Conservation (phyloP, 2,888 invertebrate genomes). For the Dolomedes plantarius region DNA sequence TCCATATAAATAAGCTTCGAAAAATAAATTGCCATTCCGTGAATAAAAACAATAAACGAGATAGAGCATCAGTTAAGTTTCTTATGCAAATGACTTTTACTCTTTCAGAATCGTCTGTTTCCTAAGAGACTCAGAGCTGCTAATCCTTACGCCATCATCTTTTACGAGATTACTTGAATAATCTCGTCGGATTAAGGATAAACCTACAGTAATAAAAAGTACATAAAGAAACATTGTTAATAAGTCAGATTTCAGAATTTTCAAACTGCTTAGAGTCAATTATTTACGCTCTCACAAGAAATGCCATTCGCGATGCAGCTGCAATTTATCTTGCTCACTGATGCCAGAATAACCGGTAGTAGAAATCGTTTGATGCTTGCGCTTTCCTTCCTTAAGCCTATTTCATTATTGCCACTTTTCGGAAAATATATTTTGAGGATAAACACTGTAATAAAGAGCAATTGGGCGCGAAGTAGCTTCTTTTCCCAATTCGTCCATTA, state of each 20-base stretch:
- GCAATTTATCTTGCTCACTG: not conserved
- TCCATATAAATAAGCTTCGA: too few species aligned
- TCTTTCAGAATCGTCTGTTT: too few species aligned
- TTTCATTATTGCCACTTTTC: not conserved
- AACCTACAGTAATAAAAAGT: too few species aligned
- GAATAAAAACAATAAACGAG: too few species aligned
- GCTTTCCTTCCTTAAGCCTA: not conserved
- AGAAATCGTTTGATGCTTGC: not conserved
- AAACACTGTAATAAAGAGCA: not conserved
- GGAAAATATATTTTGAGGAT: not conserved
- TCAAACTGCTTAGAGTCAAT: not conserved
- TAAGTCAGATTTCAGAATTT: not conserved
- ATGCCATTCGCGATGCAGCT: not conserved
- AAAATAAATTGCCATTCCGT: too few species aligned
- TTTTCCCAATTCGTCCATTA: not conserved
- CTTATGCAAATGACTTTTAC: too few species aligned
- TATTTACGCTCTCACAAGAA: not conserved
- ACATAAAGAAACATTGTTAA: not conserved
- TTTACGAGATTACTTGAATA: too few species aligned
- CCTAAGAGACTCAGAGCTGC: not conserved
- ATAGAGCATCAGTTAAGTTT: too few species aligned
- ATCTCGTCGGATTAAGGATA: too few species aligned
- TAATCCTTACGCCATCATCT: not conserved
- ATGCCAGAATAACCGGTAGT: not conserved
- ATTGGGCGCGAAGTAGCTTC: not conserved